Percentiles rank a stretch among this genome's conserved stretches.
Conservation (phyloP, 2,113 vertebrate species). For the Platichthys flesus region DNA sequence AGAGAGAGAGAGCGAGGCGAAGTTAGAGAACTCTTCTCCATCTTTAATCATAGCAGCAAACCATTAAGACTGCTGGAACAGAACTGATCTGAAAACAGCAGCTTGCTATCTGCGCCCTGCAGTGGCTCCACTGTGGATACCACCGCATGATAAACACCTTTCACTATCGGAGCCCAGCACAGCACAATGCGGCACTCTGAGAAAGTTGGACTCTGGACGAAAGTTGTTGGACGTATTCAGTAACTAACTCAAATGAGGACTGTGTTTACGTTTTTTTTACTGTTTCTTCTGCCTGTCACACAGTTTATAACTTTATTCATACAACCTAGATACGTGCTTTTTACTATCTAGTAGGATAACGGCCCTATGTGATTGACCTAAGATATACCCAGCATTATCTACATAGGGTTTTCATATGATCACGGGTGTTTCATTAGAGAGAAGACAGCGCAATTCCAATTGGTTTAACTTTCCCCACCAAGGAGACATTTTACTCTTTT, state of each 20-base stretch:
- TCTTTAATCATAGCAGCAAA: constrained; percentile 71
- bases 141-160: constrained; percentile 77
- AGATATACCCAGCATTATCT: neutral
- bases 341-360: neutral
- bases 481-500: constrained; percentile 47
- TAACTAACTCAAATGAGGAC: constrained; percentile 26
- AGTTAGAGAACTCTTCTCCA: constrained; percentile 62
- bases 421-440: constrained; percentile 16
- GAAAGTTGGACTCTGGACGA: constrained; percentile 64
- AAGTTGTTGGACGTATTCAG: constrained; percentile 51
- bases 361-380: neutral
- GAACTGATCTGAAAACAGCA: constrained; percentile 75
- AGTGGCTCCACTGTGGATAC: constrained; percentile 78
- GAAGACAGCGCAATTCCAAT: constrained; percentile 39
- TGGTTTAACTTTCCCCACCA: constrained; percentile 40
- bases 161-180: constrained; percentile 64
- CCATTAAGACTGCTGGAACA: constrained; percentile 73
- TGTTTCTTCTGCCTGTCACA: neutral
- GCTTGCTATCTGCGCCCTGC: constrained; percentile 74
- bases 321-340: neutral
- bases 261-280: neutral
- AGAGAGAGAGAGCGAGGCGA: constrained; percentile 41
- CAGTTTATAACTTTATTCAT: neutral
- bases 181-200: constrained; percentile 51
- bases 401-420: neutral